Base-by-base conservation (phyloP, 2,888 invertebrate genomes). In the Mimumesa dahlbomi region DNA sequence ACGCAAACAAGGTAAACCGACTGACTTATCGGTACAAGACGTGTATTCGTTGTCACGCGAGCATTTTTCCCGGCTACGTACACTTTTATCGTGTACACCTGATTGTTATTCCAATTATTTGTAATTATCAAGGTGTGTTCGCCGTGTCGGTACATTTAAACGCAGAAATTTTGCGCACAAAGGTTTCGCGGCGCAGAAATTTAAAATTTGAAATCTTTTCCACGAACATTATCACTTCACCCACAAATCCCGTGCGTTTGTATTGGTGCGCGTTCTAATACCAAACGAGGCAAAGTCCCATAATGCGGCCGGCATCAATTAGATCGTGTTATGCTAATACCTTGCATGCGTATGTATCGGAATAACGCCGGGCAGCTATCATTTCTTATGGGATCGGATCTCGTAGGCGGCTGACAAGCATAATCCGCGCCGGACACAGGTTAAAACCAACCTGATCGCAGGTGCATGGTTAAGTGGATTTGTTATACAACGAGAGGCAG, bases 321-420 rank as follows among this genome's bases (percentile, higher is more conserved):
- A 84, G 82, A 81, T 79, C 83, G 78, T 81, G 82, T 84, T 84
- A 84, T 84, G 84, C 75, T 83, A 84, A 84, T 83, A 72, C 49
- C 38, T 50, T 13, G 31, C 48, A 48, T 40, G 64, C 64, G 58
- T 76, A 66, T 34, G 25, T 25, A 25, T 7, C 7, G 25, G 25
- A n/a, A n/a, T 40, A 40, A 40, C 40, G 34, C 25, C 38, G 29
- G 34, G 61, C 46, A 54, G 65, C 74, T 64, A 78, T 78, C 77
- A 78, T 80, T 71, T 73, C 43, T 52, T 46, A 66, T 36, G 36
- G 61, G 46, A 58, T 57, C 46, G 64, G 49, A 68, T 57, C 67
- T 77, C 54, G 79, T 79, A 77, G 79, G 77, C 80, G 75, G 70
- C 53, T 59, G 70, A 66, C 75, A 72, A 70, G 61, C 34, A 64